Evolutionary conservation across 1,140 invertebrate species (phyloP), one percentile per base, ranked within the genome.

Genomic region (Pogonus chalceus): DNA sequence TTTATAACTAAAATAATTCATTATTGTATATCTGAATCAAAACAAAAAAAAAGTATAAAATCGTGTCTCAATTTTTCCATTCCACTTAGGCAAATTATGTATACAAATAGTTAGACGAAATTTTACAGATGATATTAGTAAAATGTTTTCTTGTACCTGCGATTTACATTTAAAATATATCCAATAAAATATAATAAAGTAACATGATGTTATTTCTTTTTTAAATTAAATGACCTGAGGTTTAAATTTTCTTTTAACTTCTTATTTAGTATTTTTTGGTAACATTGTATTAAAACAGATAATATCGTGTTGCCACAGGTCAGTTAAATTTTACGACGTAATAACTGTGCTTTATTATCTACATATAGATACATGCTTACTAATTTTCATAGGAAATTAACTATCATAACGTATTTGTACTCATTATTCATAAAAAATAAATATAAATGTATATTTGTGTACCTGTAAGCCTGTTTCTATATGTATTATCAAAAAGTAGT

Each of bases 101-200:
- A 43, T 10, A 9, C 18, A 10, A 43, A 18, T 12, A 4, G 4
- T 7, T 31, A 31, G 26, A 31, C 14, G 4, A 18, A 43, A 43
- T 43, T 43, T 43, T 43, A 43, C 37, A 43, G 26, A 31, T 7
- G 18, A 43, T 12, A 9, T 43, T 43, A 43, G 37, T 18, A 43
- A 43, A 43, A n/a, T n/a, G 14, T 31, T 43, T 43, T 43, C 37
- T 7, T 43, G 37, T 43, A 43, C 37, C 37, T 43, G 37, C 37
- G 37, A 43, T 9, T 18, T 43, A 14, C 14, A 31, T 7, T 7
- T 31, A 7, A 43, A 43, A 18, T 12, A 4, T 10, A 43, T 43
- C 37, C 37, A 18, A 12, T 43, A n/a, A n/a, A n/a, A n/a, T n/a
- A n/a, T n/a, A n/a, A n/a, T n/a, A n/a, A n/a, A n/a, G n/a, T n/a